Evolutionary conservation across 2,113 vertebrate species (phyloP), one percentile per base, ranked within the genome.

Genomic region (Psilopsiagon aymara): DNA sequence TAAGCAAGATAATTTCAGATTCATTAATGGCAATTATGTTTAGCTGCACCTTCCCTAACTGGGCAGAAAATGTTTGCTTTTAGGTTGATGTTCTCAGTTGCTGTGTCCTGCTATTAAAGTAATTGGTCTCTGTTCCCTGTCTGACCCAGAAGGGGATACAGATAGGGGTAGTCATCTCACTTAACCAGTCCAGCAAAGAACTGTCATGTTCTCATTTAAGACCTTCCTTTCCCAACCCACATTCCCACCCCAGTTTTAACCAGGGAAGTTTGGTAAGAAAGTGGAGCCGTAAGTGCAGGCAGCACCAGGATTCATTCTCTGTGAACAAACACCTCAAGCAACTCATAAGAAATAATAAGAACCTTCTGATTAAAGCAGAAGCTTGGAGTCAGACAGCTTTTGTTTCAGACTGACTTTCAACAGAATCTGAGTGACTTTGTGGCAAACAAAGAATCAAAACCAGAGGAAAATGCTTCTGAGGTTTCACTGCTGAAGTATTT

Each of bases 151-250:
- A 74, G 13, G 15, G 17, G 43, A 70, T 75, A 20, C 35, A 90
- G 91, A 83, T 74, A 92, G 77, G 79, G 43, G 39, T 2, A 86
- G 86, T 71, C 66, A 71, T 88, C 88, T 83, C 51, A 39, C 88
- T 92, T 75, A 91, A 94, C 94, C 88, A 47, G 92, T 88, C 55
- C 29, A 64, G 69, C 92, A 94, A 89, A 83, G 68, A 84, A 28
- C 24, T 39, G 43, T 63, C 51, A n/a, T 60, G 43, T 43, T 75
- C 69, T 83, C 60, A 55, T 81, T 59, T 53, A 70, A 64, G 39
- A 70, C 18, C 35, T 88, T 86, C 59, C n/a, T 88, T 64, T 95
- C 68, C 41, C 73, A 49, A 9, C 18, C 49, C 37, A 78, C 70
- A 86, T 88, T 94, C 83, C 66, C 86, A 20, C 18, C 68, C 55